Evolutionary conservation across 2,888 invertebrate genomes (phyloP).

Genomic region (Mesoligia furuncula): DNA sequence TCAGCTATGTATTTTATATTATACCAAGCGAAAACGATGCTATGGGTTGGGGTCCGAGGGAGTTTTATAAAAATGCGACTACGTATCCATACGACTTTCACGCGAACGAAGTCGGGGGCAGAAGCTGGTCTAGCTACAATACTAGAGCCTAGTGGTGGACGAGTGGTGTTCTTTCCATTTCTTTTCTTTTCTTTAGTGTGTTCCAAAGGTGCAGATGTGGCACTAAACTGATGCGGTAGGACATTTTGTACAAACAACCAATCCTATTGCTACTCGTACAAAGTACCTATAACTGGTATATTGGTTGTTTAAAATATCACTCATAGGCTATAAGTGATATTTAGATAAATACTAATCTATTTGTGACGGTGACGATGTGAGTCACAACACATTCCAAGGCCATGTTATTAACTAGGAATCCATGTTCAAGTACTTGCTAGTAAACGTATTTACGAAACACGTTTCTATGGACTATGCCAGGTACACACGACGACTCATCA

Average conservation of each 20-base stretch:
- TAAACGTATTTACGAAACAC: constrained; percentile 8
- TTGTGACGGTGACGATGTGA: constrained; percentile 13
- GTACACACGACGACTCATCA: background rate
- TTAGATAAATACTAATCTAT: constrained; percentile 30
- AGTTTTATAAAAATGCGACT: too few relatives aligned
- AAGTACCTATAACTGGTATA: too few relatives aligned
- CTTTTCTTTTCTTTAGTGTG: too few relatives aligned
- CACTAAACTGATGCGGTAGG: background rate
- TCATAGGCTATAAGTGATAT: constrained; percentile 4
- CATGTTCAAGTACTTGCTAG: constrained; percentile 17
- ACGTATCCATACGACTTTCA: too few relatives aligned
- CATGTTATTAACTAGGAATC: constrained; percentile 3
- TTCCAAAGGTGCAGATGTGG: background rate
- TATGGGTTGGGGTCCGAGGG: too few relatives aligned
- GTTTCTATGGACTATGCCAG: background rate
- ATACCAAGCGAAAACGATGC: too few relatives aligned
- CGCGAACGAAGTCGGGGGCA: too few relatives aligned
- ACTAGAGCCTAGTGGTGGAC: too few relatives aligned
- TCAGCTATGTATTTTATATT: background rate
- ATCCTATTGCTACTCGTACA: background rate
- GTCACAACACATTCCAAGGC: constrained; percentile 33
- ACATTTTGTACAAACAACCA: background rate
- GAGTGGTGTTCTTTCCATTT: too few relatives aligned
- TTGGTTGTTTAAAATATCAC: too few relatives aligned
- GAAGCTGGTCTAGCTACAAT: too few relatives aligned